Evolutionary conservation across 2,113 vertebrate genomes (phyloP), one percentile per base, ranked within the genome.

Genomic region (Donacobius atricapilla): DNA sequence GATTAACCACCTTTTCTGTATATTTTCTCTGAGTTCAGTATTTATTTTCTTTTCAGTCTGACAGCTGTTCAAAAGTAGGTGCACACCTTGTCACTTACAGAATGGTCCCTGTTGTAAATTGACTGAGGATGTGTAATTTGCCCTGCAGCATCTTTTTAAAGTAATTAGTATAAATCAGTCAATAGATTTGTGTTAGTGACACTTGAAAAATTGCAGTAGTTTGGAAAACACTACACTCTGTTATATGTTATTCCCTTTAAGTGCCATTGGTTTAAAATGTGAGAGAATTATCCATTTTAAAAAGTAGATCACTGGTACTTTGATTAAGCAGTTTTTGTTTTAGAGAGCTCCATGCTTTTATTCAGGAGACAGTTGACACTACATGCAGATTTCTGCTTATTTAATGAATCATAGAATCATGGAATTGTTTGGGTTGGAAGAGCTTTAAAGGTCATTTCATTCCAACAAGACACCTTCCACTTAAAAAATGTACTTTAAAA

Each of bases 101-200:
- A 48, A 16, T 89, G 72, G 85, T 87, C 72, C 86, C 88, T 91
- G 87, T 64, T 92, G 88, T 90, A 95, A 92, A 94, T 86, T 90
- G 94, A 78, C 88, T 93, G 56, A 77, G 60, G 65, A 73, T 57
- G 39, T 76, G 76, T 48, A 69, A 96, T 96, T 94, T 92, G 76
- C 96, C 92, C 85, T 44, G 60, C 69, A 90, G 93, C 85, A 81
- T 93, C 92, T 95, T 94, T 95, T 95, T 60, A 24, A 90, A 93
- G 83, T 86, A 91, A 96, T 97, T 96, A 92, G 85, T 92, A 87
- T 85, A 73, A 86, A 95, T 92, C 92, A 89, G 68, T 92, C 93
- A 87, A 95, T 94, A 93, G 88, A 71, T 93, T 71, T 83, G 35
- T 77, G 60, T 86, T 96, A 90, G 51, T 21, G 56, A 53, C 80